Evolutionary conservation across 1,140 invertebrate species (phyloP).

Genomic region (Cotesia chilonis): DNA sequence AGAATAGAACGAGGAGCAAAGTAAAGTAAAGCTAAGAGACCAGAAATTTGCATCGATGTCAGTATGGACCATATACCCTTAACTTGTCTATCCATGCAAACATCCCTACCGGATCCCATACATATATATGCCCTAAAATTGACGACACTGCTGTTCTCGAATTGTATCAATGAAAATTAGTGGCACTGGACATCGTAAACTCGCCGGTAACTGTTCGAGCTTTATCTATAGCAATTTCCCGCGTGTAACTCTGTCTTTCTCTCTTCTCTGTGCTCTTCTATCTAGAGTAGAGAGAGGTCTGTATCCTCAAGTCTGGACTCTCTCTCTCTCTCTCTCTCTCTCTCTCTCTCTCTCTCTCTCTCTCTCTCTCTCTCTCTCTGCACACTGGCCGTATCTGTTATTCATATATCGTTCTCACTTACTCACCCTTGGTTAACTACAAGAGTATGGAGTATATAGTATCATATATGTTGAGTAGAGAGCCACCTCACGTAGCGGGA

Average conservation of each 20-base stretch:
- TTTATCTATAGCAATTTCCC: slow-evolving; percentile 37
- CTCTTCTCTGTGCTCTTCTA: too few relatives aligned
- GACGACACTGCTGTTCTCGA: slow-evolving; percentile 3
- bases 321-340: background rate
- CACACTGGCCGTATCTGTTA: background rate
- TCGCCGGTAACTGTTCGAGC: slow-evolving; percentile 21
- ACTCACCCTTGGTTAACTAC: slow-evolving; percentile 10
- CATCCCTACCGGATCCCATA: background rate
- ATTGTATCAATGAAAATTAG: slow-evolving; percentile 38
- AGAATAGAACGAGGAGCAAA: background rate
- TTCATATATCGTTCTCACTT: slow-evolving; percentile 11
- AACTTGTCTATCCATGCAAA: background rate
- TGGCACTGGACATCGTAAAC: slow-evolving; percentile 30
- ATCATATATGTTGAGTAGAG: too few relatives aligned
- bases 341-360: background rate
- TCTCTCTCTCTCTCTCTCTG: background rate
- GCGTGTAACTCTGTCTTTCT: background rate
- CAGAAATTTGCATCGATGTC: too few relatives aligned
- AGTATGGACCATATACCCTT: too few relatives aligned
- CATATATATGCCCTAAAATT: background rate
- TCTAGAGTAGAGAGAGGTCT: background rate
- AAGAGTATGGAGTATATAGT: background rate
- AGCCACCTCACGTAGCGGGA: slow-evolving; percentile 17
- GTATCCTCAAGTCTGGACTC: background rate
- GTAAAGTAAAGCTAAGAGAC: background rate